Evolutionary conservation across 2,888 invertebrate species (phyloP).

Genomic region (Andrena praecox): DNA sequence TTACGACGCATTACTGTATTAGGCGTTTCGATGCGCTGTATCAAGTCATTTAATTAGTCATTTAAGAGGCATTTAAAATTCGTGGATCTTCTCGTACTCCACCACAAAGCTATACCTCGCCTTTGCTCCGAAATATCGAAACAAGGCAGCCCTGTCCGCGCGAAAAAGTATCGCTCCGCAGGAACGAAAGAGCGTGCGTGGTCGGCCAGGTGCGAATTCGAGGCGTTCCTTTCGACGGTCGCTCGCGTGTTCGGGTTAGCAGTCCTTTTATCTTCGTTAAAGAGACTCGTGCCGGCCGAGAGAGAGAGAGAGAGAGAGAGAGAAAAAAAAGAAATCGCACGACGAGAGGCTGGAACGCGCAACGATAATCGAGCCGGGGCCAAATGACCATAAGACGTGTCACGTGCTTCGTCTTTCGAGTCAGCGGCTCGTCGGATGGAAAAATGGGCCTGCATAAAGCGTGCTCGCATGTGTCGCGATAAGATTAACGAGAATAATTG

Average conservation of each 20-base stretch:
- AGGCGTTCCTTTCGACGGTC: constrained; percentile 42
- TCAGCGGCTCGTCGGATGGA: background rate
- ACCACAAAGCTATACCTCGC: too few species aligned
- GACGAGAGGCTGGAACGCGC: constrained; percentile 53
- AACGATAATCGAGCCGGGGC: constrained; percentile 54
- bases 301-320: background rate
- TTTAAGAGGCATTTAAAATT: too few species aligned
- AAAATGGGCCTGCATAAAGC: constrained; percentile 8
- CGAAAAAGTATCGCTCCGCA: constrained; percentile 14
- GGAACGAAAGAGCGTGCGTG: constrained; percentile 28
- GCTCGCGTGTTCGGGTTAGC: constrained; percentile 55
- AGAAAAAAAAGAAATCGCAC: constrained; percentile 32
- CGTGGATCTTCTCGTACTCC: too few species aligned
- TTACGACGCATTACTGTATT: too few species aligned
- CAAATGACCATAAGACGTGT: constrained; percentile 34
- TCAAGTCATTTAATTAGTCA: too few species aligned
- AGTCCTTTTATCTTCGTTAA: constrained; percentile 62
- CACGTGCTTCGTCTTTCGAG: constrained; percentile 33
- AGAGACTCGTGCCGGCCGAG: constrained; percentile 52
- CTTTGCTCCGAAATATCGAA: too few species aligned
- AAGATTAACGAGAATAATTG: constrained; percentile 53
- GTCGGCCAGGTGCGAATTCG: constrained; percentile 51
- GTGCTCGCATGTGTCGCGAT: constrained; percentile 19
- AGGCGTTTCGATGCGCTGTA: too few species aligned
- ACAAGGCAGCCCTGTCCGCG: background rate